Evolutionary conservation across 2,888 invertebrate genomes (phyloP), one percentile per base, ranked within the genome.

Genomic region (Mechanitis mazaeus): DNA sequence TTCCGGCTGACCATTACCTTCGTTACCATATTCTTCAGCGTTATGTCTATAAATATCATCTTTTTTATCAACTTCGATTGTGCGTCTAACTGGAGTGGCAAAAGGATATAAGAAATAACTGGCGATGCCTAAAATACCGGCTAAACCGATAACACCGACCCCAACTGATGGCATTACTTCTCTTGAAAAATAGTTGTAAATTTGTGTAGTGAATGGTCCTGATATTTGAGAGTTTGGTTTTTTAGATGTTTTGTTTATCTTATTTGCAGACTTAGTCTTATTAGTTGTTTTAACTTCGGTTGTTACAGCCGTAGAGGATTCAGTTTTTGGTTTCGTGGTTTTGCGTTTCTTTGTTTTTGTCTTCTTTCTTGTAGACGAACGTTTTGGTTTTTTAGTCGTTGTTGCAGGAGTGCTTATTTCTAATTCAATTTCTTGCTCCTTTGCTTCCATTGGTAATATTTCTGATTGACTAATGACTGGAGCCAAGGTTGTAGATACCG

Each of bases 81-180:
- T 93, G 68, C 94, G 87, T 61, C 94, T 85, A 0, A 93, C 91
- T 1, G 93, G 92, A 6, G 92, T 92, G 1, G 93, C 90, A 67
- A 95, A 94, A 3, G 95, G 95, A 83, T 95, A 95, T 31, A 95
- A 83, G 78, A 95, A 94, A 71, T 95, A 94, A 59, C 94, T 94
- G 45, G 95, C 95, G 45, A 95, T 79, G 2, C 95, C 95, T 2
- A 94, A 94, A 47, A 94, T 91, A 64, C 95, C 92, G 64, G 95
- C 93, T 53, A 95, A 80, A 1, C 95, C 95, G 11, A 95, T 92
- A 31, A 95, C 83, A 71, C 95, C 95, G 0, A 95, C 94, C 0
- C 95, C 95, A 31, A 95, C 94, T 42, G 94, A 94, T 0, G 95
- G 95, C 94, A 95, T 95, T 0, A 95, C 94, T 86, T 95, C 95